Evolutionary conservation across 1,140 invertebrate species (phyloP).

Genomic region (Ceratitis capitata): DNA sequence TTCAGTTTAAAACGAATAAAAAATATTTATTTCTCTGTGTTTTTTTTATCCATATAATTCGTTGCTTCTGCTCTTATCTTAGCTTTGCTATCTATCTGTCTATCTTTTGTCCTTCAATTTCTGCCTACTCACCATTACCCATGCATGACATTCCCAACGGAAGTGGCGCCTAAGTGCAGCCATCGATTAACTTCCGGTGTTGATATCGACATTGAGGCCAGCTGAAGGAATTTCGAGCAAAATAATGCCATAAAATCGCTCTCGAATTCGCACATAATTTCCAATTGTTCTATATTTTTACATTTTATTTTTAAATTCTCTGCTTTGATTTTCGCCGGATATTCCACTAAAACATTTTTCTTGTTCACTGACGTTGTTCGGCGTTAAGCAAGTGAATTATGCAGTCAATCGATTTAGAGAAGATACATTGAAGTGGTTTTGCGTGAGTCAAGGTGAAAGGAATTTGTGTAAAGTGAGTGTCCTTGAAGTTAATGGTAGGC

Average conservation of each 20-base stretch:
- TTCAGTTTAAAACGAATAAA: no score
- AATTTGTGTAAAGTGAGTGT: no score
- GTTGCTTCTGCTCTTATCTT: no score
- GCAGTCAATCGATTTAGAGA: not conserved
- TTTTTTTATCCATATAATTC: no score
- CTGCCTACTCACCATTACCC: not conserved
- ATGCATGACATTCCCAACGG: conserved; percentile 18
- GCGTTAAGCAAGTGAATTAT: not conserved
- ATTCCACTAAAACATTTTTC: conserved; percentile 24
- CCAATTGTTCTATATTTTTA: not conserved
- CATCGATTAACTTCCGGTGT: not conserved
- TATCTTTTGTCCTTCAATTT: not conserved
- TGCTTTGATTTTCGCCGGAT: not conserved
- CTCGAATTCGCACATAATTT: not conserved
- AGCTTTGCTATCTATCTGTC: not conserved
- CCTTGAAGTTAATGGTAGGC: no score
- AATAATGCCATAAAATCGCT: not conserved
- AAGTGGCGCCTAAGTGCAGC: conserved; percentile 26
- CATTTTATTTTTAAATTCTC: not conserved
- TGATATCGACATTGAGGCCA: not conserved
- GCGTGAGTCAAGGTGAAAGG: no score
- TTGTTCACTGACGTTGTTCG: not conserved
- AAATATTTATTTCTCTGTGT: no score
- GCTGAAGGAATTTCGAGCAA: not conserved
- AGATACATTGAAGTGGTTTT: no score